These are phyloP conservation scores for Axea sp. DNA, from an alignment of 2,888 invertebrate genomes.

Conservation along the genomic window DNA sequence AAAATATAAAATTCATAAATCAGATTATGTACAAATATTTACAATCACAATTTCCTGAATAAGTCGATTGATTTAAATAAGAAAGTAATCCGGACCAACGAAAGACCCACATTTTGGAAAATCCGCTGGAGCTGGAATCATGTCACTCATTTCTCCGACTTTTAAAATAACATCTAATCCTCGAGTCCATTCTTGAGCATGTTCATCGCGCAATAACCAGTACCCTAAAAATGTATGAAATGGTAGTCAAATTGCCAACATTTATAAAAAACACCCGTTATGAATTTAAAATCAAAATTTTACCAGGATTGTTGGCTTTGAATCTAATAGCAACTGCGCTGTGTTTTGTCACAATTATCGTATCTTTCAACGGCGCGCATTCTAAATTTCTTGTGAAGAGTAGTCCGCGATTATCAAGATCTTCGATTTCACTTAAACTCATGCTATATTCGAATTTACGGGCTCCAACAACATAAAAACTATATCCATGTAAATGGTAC, in stretches of 20 bases:
- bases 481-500: conserved; percentile 88
- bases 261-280: no score
- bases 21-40: conserved; percentile 73
- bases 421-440: conserved; percentile 81
- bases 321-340: conserved; percentile 87
- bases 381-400: conserved; percentile 82
- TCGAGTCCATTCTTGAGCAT: conserved; percentile 86
- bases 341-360: conserved; percentile 85
- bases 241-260: no score
- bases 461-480: conserved; percentile 85
- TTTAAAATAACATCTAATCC: conserved; percentile 88
- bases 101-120: conserved; percentile 90
- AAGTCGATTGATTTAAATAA: conserved; percentile 79
- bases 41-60: conserved; percentile 54
- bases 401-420: conserved; percentile 82
- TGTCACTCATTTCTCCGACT: conserved; percentile 85
- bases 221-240: conserved; percentile 81
- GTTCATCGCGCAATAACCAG: conserved; percentile 90
- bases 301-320: conserved; percentile 87
- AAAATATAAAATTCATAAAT: no score
- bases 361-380: conserved; percentile 86
- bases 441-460: conserved; percentile 81
- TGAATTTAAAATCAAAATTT: no score
- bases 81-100: conserved; percentile 87
- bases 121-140: conserved; percentile 84